Evolutionary conservation across 2,797 vertebrate genomes (phyloP), one percentile per base, ranked within the genome.

Genomic region (Lagocephalus sceleratus): DNA sequence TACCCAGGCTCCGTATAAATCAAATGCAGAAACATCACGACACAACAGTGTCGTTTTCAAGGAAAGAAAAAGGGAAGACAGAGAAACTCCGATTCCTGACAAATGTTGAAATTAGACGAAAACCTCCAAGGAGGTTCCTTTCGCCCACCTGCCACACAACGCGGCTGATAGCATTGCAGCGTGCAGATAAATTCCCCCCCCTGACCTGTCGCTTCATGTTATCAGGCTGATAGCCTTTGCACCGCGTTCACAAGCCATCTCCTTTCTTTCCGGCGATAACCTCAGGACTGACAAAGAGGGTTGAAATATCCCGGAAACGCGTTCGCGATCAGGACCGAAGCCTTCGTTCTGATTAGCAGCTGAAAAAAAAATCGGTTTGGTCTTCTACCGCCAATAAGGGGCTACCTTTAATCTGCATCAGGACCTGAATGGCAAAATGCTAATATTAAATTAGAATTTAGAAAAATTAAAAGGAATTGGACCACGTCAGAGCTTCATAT

Each of bases 171-270:
- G 49, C 46, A 19, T 42, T 60, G 68, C 53, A 7, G 6, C 49
- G 35, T 41, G 32, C 20, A 62, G 63, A 81, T 73, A 75, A 73
- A 67, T 63, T 53, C 50, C 26, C 32, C 9, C 32, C 11, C 19
- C 22, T 16, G 66, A 76, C 66, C 66, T 57, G 59, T 58, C 25
- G 2, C 51, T 54, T 63, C 43, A 58, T 43, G 51, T 68, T 75
- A 75, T 81, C 67, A 29, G 52, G 47, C 20, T 51, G 21, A 50
- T 46, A 47, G 40, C 23, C 40, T n/a, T 40, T 5, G 40, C 17
- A n/a, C 12, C 20, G 0, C 16, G 47, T 75, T 71, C 61, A 38
- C 35, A 54, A 51, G 54, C 45, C 9, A 58, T 45, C 52, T 47
- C 14, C 5, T 61, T 53, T 55, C 39, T 59, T 38, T 38, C 43